Evolutionary conservation across 2,888 invertebrate species (phyloP).

Genomic region (Belgica antarctica): DNA sequence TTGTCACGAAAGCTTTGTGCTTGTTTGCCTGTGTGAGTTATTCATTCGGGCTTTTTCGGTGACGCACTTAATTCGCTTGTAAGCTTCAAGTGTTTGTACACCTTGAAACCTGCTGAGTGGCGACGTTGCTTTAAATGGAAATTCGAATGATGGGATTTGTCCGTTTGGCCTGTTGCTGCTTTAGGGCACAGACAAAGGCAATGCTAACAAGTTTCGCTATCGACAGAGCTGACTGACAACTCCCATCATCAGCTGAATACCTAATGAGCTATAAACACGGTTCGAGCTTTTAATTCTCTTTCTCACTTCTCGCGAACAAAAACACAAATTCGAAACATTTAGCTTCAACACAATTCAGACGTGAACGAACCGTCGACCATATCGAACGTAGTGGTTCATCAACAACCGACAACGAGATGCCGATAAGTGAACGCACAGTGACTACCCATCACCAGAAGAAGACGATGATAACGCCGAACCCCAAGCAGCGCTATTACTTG

Average conservation of each 20-base stretch:
- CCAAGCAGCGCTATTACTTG: constrained; percentile 76
- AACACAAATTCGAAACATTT: neutral
- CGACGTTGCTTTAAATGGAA: neutral
- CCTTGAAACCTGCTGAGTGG: constrained; percentile 23
- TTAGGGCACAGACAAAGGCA: neutral
- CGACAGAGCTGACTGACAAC: neutral
- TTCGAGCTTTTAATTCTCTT: constrained; percentile 20
- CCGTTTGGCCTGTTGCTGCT: neutral
- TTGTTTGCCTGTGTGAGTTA: neutral
- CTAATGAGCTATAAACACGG: constrained; percentile 7
- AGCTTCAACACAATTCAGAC: constrained; percentile 45
- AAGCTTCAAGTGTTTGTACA: constrained; percentile 9
- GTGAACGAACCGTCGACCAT: constrained; percentile 46
- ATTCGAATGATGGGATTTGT: neutral
- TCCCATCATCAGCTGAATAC: constrained; percentile 10
- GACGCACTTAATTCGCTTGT: neutral
- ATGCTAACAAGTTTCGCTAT: neutral
- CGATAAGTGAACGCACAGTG: constrained; percentile 43
- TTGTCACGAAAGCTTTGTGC: too few species aligned
- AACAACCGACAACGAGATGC: constrained; percentile 48
- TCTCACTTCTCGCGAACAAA: neutral
- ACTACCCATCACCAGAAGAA: constrained; percentile 46
- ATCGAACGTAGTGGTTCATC: constrained; percentile 47
- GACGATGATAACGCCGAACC: constrained; percentile 54
- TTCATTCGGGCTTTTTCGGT: neutral